phyloP scores from a whole-genome alignment of 1,140 invertebrate species.

The Zaprionus ghesquierei region DNA sequence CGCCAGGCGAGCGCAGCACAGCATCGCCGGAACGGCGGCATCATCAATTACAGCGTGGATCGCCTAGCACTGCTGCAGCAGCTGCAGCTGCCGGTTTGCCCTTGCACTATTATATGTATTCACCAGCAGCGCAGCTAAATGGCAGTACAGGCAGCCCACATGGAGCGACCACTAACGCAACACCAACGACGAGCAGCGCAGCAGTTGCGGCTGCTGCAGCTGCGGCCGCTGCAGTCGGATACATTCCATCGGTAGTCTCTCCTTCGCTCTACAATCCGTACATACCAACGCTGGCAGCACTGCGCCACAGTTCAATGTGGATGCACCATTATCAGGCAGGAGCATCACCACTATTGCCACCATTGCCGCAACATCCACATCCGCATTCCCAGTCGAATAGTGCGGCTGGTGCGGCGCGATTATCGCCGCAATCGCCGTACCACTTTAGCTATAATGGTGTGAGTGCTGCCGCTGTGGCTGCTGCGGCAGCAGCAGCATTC shows the following conservation, averaged over 20 bases:
- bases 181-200: conserved; percentile 45
- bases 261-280: conserved; percentile 82
- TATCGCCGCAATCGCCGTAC: conserved; percentile 69
- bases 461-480: conserved; percentile 63
- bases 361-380: conserved; percentile 44
- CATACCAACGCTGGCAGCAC: conserved; percentile 75
- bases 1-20: conserved; percentile 62
- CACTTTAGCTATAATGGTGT: conserved; percentile 78
- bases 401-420: conserved; percentile 45
- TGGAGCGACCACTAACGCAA: conserved; percentile 29
- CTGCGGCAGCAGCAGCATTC: conserved; percentile 67
- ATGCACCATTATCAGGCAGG: conserved; percentile 84
- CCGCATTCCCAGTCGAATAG: conserved; percentile 37
- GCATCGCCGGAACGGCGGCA: conserved; percentile 64
- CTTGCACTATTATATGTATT: conserved; percentile 78
- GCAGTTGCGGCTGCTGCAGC: conserved; percentile 55
- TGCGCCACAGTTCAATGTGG: conserved; percentile 83
- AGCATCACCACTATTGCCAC: conserved; percentile 57
- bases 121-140: conserved; percentile 53
- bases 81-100: conserved; percentile 49
- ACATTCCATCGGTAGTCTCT: conserved; percentile 76
- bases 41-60: conserved; percentile 56
- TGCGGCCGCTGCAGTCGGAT: conserved; percentile 68
- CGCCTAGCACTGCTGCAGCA: conserved; percentile 40
- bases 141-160: conserved; percentile 49